Conservation (phyloP, 1,140 invertebrate species). For the Chironomus striatipennis region DNA sequence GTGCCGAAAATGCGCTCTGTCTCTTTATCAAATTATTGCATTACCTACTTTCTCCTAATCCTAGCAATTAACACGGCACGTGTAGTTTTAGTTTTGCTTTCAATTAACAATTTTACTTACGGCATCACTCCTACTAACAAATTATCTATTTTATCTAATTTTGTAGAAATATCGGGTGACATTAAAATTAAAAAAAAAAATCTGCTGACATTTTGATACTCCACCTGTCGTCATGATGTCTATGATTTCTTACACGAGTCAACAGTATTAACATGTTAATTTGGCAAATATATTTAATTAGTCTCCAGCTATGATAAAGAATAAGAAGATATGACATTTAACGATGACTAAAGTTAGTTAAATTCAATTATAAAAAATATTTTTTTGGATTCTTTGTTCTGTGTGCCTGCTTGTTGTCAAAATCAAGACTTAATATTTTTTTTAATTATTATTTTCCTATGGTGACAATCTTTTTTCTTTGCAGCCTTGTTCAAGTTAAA, state of each 20-base stretch:
- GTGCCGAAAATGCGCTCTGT: background rate
- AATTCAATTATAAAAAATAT: no score
- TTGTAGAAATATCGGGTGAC: background rate
- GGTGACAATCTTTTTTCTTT: background rate
- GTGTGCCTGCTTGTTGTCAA: no score
- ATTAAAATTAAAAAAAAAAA: background rate
- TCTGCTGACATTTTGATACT: background rate
- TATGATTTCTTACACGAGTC: background rate
- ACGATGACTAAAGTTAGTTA: background rate
- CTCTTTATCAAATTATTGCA: background rate
- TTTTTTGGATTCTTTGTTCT: no score
- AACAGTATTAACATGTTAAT: background rate
- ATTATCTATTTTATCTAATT: no score
- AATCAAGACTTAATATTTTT: no score
- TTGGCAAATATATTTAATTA: conserved; percentile 6
- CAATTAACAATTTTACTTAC: no score
- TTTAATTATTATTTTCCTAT: background rate
- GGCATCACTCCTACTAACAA: no score
- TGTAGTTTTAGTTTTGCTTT: no score
- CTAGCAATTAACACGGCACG: no score
- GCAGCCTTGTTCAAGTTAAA: background rate
- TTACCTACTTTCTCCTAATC: no score
- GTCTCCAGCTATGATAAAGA: background rate
- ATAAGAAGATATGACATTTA: background rate
- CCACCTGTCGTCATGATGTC: background rate